Conservation (phyloP, 1,140 invertebrate genomes). For the Hyles euphorbiae region DNA sequence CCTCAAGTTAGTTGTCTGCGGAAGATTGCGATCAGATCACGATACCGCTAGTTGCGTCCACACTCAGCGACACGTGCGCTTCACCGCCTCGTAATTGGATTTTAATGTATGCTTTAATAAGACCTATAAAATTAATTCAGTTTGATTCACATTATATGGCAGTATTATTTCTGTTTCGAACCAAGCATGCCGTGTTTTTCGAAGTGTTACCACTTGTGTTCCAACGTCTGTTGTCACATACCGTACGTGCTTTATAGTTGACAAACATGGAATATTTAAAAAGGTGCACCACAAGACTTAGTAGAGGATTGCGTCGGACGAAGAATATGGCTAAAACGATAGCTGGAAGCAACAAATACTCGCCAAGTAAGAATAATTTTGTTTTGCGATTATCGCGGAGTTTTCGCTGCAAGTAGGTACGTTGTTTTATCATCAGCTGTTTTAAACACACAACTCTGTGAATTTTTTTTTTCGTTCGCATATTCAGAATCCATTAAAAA, state of each 20-base stretch:
- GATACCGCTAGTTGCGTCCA: background rate
- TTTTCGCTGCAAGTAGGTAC: background rate
- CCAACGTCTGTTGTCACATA: slow-evolving; percentile 11
- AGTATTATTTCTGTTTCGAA: slow-evolving; percentile 27
- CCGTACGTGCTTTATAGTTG: slow-evolving; percentile 20
- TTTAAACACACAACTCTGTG: too few relatives aligned
- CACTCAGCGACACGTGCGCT: slow-evolving; percentile 3
- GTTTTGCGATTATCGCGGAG: background rate
- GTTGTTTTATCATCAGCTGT: too few relatives aligned
- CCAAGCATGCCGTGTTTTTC: slow-evolving; percentile 36
- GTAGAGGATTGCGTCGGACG: slow-evolving; percentile 16
- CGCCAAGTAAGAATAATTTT: slow-evolving; percentile 24
- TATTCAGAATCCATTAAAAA: too few relatives aligned
- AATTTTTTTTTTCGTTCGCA: too few relatives aligned
- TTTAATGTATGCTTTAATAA: slow-evolving; percentile 27
- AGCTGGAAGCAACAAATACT: slow-evolving; percentile 17
- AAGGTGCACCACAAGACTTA: slow-evolving; percentile 15
- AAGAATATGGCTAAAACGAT: slow-evolving; percentile 19
- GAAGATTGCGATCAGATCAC: too few relatives aligned
- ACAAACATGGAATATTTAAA: slow-evolving; percentile 28
- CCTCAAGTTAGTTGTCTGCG: too few relatives aligned
- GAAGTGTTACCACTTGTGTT: slow-evolving; percentile 14
- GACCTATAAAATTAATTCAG: slow-evolving; percentile 20
- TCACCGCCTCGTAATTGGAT: slow-evolving; percentile 2
- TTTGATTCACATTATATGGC: slow-evolving; percentile 13